A percentile compares a stretch with the other conserved stretches of the same genome.
Conservation (phyloP, 2,797 vertebrate species). For the Fratercula arctica region DNA sequence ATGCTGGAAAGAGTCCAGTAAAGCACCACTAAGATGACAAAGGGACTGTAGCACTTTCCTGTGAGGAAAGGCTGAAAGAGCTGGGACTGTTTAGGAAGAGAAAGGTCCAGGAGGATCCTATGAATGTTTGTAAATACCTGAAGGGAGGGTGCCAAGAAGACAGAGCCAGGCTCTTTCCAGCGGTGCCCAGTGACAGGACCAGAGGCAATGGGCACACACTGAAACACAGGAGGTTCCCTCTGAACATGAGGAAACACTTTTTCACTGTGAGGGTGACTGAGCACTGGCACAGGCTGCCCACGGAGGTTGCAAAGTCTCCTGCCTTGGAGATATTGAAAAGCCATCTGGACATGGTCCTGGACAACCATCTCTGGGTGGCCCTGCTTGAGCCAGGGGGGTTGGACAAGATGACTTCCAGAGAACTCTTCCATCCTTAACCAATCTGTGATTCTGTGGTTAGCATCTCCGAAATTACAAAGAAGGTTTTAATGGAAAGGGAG, state of each 20-base stretch:
- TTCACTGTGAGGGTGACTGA: background rate
- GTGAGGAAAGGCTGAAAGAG: background rate
- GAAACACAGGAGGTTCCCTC: background rate
- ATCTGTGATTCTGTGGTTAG: background rate
- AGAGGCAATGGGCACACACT: background rate
- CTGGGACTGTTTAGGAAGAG: background rate
- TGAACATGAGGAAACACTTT: background rate
- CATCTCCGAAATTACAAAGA: background rate
- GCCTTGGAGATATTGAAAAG: background rate
- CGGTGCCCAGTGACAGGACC: background rate
- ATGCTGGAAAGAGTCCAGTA: background rate
- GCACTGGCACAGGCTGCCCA: background rate
- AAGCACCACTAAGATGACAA: background rate
- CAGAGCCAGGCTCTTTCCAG: background rate
- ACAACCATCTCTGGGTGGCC: fast-evolving
- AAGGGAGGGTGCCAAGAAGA: background rate
- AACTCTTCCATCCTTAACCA: background rate
- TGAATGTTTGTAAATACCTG: background rate
- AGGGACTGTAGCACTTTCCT: background rate
- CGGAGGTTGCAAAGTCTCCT: background rate
- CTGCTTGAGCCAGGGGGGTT: background rate
- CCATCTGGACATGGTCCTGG: background rate
- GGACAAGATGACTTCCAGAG: background rate
- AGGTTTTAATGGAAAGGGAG: background rate
- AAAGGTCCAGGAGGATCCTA: background rate